Evolutionary conservation across 2,113 vertebrate species (phyloP), one percentile per base, ranked within the genome.

Genomic region (Clarias macrocephalus): DNA sequence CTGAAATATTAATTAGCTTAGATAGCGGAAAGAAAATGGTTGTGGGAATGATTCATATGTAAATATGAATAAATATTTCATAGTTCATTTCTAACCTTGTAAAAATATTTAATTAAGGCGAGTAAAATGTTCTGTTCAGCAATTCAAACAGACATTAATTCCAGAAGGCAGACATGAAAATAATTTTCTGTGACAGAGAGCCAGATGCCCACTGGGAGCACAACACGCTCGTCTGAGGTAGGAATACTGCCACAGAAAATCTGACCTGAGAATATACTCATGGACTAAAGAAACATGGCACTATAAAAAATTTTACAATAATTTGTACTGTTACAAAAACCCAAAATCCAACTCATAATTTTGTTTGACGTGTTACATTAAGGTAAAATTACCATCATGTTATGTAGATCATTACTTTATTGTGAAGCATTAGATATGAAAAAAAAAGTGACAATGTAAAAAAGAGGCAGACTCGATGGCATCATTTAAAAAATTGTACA

Each of bases 1-100:
- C 85, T 96, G 66, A 94, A 95, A 94, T 95, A 95, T 96, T 95
- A 86, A 95, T 93, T 33, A 83, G 88, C 89, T 93, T 93, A 93
- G 91, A 93, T 90, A 88, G 79, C 87, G 85, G 82, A 91, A 88
- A 89, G 86, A 83, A 37, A 79, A 65, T 83, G 62, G 90, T 63
- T 87, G 87, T 75, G 11, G 70, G 15, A 52, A 82, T 73, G 25
- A 86, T 72, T 57, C 72, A 63, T 85, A 33, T 63, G 52, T 37
- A 83, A 77, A 82, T 77, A 65, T 33, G 18, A 57, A 86, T 66
- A 28, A 77, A 85, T 63, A 80, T 89, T 84, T 85, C 48, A 83
- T 33, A 79, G 54, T 48, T 81, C 28, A 62, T 75, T 86, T 72
- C 80, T 62, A 82, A 87, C 82, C 79, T 68, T 54, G 9, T 60